A percentile compares a stretch with the other conserved stretches of the same genome.
These are phyloP conservation scores for Seriola quinqueradiata DNA, from an alignment of 2,113 vertebrate species.

Conservation along the genomic window DNA sequence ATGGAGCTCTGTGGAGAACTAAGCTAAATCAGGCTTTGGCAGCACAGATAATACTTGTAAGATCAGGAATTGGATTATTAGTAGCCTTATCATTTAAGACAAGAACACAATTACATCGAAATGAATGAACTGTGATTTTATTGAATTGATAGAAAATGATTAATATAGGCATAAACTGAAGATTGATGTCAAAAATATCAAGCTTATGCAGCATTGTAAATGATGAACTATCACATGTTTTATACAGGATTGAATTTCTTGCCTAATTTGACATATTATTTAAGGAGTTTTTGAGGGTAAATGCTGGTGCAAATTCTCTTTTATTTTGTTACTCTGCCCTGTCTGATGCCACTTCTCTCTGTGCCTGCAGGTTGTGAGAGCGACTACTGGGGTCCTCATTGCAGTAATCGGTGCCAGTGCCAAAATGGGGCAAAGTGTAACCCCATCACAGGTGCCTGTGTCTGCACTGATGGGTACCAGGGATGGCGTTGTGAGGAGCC, in stretches of 20 bases:
- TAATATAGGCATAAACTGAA: neutral
- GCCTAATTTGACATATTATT: constrained; percentile 9
- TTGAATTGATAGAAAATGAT: neutral
- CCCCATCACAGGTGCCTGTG: constrained; percentile 98
- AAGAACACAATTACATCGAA: neutral
- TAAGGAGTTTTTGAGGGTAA: constrained; percentile 22
- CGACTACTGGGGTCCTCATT: constrained; percentile 98
- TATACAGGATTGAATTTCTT: constrained; percentile 7
- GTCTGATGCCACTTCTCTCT: constrained; percentile 47
- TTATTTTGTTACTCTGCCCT: constrained; percentile 21
- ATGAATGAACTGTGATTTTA: neutral
- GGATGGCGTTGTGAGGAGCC: constrained; percentile 98
- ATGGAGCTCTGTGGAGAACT: neutral
- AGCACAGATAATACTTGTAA: constrained; percentile 3
- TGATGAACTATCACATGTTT: constrained; percentile 12
- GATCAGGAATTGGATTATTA: neutral
- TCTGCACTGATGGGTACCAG: constrained; percentile 94
- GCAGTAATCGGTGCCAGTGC: constrained; percentile 98
- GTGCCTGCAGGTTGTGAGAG: constrained; percentile 93
- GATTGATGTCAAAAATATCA: neutral
- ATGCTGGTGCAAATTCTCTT: constrained; percentile 13
- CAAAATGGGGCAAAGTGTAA: constrained; percentile 97
- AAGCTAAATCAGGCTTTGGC: constrained; percentile 11
- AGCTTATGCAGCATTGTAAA: constrained; percentile 4
- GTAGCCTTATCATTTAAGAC: neutral